Base-by-base conservation (phyloP, 2,113 vertebrate genomes). In the Asarcornis scutulata region DNA sequence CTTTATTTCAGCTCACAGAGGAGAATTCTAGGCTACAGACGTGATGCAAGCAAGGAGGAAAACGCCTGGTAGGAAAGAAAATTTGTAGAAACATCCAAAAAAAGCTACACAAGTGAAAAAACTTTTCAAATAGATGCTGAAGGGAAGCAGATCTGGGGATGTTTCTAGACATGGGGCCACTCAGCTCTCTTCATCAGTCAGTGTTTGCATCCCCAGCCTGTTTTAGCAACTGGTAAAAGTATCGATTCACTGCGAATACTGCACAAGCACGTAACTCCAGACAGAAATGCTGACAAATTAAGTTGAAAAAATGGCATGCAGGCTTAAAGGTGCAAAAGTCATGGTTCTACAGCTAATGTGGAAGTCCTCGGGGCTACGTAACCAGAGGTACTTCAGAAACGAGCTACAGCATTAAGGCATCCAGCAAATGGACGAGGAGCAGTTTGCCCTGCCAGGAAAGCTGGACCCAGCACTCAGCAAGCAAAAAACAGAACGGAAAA, bases 381-480 rank as follows among this genome's bases (percentile, higher is more conserved):
- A 48, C 20, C 64, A 26, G 20, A 55, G 46, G 31, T 74, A 68
- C 44, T 80, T 64, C 58, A 80, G 42, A 31, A 10, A 31, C 10
- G 46, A 69, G 50, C n/a, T 25, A 9, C 26, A 53, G 13, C 38
- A 29, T 25, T 25, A 59, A 25, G 34, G 69, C 17, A 40, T 52
- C 7, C 5, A 31, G 27, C 1, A 3, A 3, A 56, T 0, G 23
- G 34, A 26, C 0, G 1, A 48, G 1, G 13, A 84, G 44, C 48
- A 42, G 17, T 10, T 48, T 42, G 58, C 4, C 16, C 56, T 42
- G 25, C 8, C 56, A 55, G 34, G 42, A 72, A 50, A 52, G 27
- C 58, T 46, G 31, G 29, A 44, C 81, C 50, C 9, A 40, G 52
- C 74, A 21, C 13, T 63, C 5, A 0, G 66, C 5, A 32, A 67